phyloP scores from a whole-genome alignment of 2,113 vertebrate genomes.

The Cololabis saira region DNA sequence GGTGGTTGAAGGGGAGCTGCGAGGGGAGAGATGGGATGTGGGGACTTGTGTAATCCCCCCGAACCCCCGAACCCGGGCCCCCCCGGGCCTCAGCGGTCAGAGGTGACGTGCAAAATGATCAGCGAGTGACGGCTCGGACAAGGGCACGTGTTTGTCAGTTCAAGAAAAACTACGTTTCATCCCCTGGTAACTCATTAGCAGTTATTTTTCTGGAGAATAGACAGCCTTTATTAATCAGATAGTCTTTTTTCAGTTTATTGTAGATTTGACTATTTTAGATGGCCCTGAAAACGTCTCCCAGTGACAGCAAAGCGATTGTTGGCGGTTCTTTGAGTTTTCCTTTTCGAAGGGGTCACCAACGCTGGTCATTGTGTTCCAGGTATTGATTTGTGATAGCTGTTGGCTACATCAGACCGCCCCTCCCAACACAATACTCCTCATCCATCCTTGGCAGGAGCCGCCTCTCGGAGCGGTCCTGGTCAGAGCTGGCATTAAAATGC shows the following conservation, averaged over 20 bases:
- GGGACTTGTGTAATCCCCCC: slow-evolving; percentile 53
- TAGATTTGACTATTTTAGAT: slow-evolving; percentile 7
- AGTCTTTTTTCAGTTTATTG: slow-evolving; percentile 18
- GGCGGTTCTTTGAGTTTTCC: too few species aligned
- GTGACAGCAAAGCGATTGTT: too few species aligned
- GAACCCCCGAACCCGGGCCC: not conserved
- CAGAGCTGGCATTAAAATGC: too few species aligned
- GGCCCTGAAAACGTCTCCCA: too few species aligned
- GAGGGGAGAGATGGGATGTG: slow-evolving; percentile 58
- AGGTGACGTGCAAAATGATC: slow-evolving; percentile 50
- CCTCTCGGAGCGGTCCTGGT: too few species aligned
- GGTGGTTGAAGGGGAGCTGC: slow-evolving; percentile 53
- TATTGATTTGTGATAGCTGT: too few species aligned
- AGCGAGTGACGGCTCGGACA: slow-evolving; percentile 13
- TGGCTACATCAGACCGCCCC: too few species aligned
- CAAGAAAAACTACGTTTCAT: slow-evolving; percentile 13
- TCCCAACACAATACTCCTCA: too few species aligned
- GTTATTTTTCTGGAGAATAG: slow-evolving; percentile 3
- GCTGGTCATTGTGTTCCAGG: too few species aligned
- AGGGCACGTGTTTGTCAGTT: slow-evolving; percentile 22
- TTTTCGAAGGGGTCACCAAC: too few species aligned
- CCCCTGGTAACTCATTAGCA: slow-evolving; percentile 13
- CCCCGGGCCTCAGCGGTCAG: slow-evolving; percentile 9
- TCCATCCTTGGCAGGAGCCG: too few species aligned
- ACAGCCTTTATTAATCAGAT: slow-evolving; percentile 12